These are phyloP conservation scores for Artemisiospiza belli DNA, from an alignment of 2,113 vertebrate genomes.

Conservation along the genomic window DNA sequence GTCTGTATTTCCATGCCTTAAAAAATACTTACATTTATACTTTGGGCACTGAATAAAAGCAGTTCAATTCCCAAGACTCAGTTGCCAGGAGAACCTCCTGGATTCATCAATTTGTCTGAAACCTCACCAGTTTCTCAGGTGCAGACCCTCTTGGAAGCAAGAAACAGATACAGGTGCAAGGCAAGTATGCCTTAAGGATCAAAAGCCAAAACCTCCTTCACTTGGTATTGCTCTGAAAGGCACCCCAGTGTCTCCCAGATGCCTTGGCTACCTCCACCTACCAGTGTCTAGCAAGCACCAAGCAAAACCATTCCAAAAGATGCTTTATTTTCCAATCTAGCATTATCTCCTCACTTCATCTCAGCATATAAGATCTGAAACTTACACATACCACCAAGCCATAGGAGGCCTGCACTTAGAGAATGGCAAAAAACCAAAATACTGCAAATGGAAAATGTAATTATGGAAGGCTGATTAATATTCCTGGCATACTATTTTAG, in stretches of 20 bases:
- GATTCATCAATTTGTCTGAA: background rate
- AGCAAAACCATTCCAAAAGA: background rate
- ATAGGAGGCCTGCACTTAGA: background rate
- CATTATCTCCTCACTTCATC: background rate
- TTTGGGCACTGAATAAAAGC: background rate
- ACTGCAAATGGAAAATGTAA: slow-evolving; percentile 48
- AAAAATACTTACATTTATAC: background rate
- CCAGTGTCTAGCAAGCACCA: background rate
- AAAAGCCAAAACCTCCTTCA: background rate
- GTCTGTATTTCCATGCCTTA: background rate
- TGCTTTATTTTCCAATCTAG: background rate
- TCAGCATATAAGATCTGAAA: background rate
- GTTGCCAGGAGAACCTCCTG: background rate
- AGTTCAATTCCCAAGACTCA: background rate
- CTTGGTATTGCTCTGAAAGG: background rate
- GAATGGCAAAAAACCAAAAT: slow-evolving; percentile 30
- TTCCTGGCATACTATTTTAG: slow-evolving; percentile 24
- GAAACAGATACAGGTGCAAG: background rate
- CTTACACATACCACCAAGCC: background rate
- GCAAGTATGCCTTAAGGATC: background rate
- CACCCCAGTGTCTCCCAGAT: background rate
- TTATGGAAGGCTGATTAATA: slow-evolving; percentile 46
- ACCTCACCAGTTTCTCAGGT: background rate
- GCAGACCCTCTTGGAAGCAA: background rate
- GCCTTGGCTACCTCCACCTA: background rate